A percentile compares a stretch with the other conserved stretches of the same genome.
Conservation (phyloP, 2,888 invertebrate species). For the Ochropleura leucogaster region DNA sequence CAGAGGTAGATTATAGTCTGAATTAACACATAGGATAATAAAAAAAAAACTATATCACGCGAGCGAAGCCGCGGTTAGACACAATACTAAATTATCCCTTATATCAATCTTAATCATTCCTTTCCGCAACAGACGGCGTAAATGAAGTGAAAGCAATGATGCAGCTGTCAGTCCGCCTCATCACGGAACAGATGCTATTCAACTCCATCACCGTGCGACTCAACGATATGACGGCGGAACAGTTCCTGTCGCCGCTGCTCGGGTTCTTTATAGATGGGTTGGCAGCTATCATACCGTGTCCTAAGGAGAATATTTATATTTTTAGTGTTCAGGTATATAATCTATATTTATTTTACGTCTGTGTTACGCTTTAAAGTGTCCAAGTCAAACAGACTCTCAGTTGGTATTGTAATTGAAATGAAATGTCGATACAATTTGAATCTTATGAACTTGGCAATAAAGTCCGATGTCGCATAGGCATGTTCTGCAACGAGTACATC, state of each 20-base stretch:
- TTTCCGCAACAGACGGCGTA: constrained; percentile 93
- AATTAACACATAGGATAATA: too few species aligned
- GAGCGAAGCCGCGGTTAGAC: too few species aligned
- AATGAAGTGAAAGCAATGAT: constrained; percentile 98
- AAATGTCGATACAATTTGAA: not conserved
- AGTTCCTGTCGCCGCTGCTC: constrained; percentile 96
- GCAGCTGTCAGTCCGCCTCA: constrained; percentile 96
- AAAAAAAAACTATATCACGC: too few species aligned
- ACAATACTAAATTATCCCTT: not conserved
- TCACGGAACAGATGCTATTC: constrained; percentile 98
- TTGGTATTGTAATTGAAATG: not conserved
- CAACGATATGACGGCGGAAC: constrained; percentile 97
- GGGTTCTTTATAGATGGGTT: constrained; percentile 97
- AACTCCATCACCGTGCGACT: constrained; percentile 98
- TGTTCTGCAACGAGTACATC: not conserved
- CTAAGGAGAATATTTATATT: constrained; percentile 97
- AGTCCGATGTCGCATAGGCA: not conserved
- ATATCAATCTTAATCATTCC: not conserved
- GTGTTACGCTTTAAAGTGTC: too few species aligned
- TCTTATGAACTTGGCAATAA: not conserved
- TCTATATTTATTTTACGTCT: not conserved
- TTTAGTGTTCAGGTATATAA: constrained; percentile 95
- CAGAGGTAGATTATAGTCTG: too few species aligned
- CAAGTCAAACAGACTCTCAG: not conserved
- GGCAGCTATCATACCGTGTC: constrained; percentile 97